Conservation (phyloP, 2,797 vertebrate genomes). For the Etheostoma perlongum region DNA sequence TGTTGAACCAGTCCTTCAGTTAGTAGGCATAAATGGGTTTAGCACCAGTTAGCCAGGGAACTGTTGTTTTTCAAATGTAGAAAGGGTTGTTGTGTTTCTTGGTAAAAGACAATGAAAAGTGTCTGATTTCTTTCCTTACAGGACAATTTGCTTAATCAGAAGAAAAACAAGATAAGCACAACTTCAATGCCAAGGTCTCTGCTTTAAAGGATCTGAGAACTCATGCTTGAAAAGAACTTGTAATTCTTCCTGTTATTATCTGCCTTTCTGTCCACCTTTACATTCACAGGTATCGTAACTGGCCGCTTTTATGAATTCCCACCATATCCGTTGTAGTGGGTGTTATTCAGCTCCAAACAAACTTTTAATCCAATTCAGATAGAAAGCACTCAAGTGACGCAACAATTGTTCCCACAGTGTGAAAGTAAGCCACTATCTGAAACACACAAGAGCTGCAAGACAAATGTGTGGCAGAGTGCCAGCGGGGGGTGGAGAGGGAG, state of each 20-base stretch:
- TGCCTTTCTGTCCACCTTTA: conserved; percentile 15
- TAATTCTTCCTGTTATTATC: conserved; percentile 36
- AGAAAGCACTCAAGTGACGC: conserved; percentile 78
- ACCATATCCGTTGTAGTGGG: conserved; percentile 65
- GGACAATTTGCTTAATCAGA: conserved; percentile 36
- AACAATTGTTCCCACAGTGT: conserved; percentile 81
- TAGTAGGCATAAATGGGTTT: conserved; percentile 63
- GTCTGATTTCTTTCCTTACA: conserved; percentile 54
- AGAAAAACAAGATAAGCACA: conserved; percentile 43
- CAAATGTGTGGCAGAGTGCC: conserved; percentile 79
- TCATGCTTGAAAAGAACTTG: conserved; percentile 42
- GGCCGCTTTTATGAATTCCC: conserved; percentile 61
- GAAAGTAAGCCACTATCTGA: conserved; percentile 76
- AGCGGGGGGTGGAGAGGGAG: conserved; percentile 55
- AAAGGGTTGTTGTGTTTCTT: conserved; percentile 50
- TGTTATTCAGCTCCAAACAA: conserved; percentile 72
- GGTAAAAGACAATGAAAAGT: conserved; percentile 45
- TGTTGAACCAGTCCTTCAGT: conserved; percentile 58
- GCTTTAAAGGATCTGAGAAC: conserved; percentile 39
- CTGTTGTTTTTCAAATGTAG: conserved; percentile 36
- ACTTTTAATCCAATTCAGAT: conserved; percentile 79
- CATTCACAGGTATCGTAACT: conserved; percentile 48
- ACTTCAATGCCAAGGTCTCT: conserved; percentile 34
- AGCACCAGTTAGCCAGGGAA: conserved; percentile 39
- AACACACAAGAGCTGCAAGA: conserved; percentile 78